Percentiles rank a stretch among this genome's conserved stretches.
Conservation (phyloP, 2,797 vertebrate species). For the Melanotaenia parkinsoni region DNA sequence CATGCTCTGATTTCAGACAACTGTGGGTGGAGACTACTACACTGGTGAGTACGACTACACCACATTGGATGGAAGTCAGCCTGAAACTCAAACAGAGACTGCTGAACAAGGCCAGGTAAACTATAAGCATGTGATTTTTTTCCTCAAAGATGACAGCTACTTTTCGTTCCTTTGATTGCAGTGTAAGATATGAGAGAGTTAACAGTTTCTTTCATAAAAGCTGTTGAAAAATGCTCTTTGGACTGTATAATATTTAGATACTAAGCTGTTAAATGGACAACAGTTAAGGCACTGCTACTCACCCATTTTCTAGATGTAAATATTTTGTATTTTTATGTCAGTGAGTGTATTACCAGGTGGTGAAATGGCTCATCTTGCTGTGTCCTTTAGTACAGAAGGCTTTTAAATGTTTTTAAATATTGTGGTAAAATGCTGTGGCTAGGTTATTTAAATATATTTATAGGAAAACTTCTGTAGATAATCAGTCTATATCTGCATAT, state of each 20-base stretch:
- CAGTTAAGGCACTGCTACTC: background rate
- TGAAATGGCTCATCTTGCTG: too few relatives aligned
- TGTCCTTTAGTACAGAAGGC: too few relatives aligned
- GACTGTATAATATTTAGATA: background rate
- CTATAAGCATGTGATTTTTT: background rate
- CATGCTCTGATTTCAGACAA: constrained; percentile 66
- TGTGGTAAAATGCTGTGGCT: background rate
- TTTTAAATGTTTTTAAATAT: background rate
- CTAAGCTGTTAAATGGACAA: background rate
- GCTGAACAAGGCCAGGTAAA: constrained; percentile 87
- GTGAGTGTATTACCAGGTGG: too few relatives aligned
- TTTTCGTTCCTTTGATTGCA: background rate
- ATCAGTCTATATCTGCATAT: too few relatives aligned
- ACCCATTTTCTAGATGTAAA: background rate
- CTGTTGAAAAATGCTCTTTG: background rate
- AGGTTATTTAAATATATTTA: background rate
- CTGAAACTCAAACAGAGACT: constrained; percentile 82
- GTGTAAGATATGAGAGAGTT: background rate
- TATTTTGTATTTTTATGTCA: background rate
- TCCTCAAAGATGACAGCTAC: background rate
- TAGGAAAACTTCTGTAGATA: background rate
- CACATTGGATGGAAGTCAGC: constrained; percentile 83
- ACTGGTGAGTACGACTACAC: constrained; percentile 86
- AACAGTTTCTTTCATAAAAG: background rate
- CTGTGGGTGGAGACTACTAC: constrained; percentile 86